Evolutionary conservation across 2,113 vertebrate genomes (phyloP).

Genomic region (Entomyzon cyanotis): DNA sequence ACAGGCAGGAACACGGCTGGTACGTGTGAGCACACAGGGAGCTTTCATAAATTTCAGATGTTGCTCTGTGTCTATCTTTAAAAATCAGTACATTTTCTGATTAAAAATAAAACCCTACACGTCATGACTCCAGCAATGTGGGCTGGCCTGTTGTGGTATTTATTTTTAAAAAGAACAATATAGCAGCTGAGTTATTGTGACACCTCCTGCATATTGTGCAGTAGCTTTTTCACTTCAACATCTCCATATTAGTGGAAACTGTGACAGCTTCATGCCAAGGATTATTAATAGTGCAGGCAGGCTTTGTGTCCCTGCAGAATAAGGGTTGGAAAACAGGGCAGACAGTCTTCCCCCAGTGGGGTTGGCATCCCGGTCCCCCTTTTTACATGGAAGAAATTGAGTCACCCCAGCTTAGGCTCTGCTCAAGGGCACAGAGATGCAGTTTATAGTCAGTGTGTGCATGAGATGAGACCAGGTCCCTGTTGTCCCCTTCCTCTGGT

Average conservation of each 20-base stretch:
- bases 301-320: not conserved
- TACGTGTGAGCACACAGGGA: not conserved
- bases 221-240: conserved; percentile 13
- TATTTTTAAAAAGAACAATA: conserved; percentile 59
- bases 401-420: not conserved
- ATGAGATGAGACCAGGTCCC: not conserved
- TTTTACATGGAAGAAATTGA: not conserved
- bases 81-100: conserved; percentile 23
- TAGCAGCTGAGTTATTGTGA: conserved; percentile 50
- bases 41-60: not conserved
- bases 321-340: not conserved
- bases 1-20: not conserved
- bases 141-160: conserved; percentile 46
- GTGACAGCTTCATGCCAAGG: conserved; percentile 31
- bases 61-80: not conserved
- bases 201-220: conserved; percentile 34
- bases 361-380: not conserved
- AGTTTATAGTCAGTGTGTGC: not conserved
- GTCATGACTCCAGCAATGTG: not conserved
- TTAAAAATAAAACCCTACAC: conserved; percentile 28
- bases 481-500: not conserved
- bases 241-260: conserved; percentile 47
- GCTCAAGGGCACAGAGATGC: not conserved
- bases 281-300: conserved; percentile 48
- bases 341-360: not conserved